Base-by-base conservation (phyloP, 2,888 invertebrate genomes). In the Perizoma flavofasciatum region DNA sequence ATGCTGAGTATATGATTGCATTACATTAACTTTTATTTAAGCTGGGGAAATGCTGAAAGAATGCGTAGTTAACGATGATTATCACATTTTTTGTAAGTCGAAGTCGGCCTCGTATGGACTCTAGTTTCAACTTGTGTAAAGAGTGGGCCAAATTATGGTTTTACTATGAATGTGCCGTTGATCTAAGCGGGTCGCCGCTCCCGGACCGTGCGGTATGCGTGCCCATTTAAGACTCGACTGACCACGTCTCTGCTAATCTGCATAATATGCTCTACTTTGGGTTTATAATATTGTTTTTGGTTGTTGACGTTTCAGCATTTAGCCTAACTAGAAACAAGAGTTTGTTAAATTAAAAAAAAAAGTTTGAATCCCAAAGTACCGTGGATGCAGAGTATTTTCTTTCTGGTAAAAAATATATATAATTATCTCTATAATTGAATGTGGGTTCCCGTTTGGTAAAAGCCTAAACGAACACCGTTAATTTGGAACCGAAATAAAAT, bases 141-240 rank as follows among this genome's bases (percentile, higher is more conserved):
- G 47, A 43, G 48, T 45, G 9, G 39, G 22, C n/a, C 45, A 56
- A 55, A 41, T 54, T 35, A 54, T 55, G 11, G 50, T 67, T 62
- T 68, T 68, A 60, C 65, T 37, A 64, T 63, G 58, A 66, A 63
- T 63, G 55, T 66, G 60, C 48, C 66, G 66, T 71, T 69, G 69
- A 68, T 75, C 64, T 67, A 72, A 77, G 73, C 69, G 69, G 71
- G 74, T 60, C 74, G 58, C 65, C 33, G 63, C 65, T 59, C 55
- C 65, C 65, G 65, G 65, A 59, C 60, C 67, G 74, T 72, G 74
- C 72, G 74, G 71, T 75, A 73, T 72, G 75, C 66, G 61, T 69
- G 73, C 46, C 66, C 71, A 79, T 72, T 76, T 79, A 67, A 63
- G 55, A 65, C 66, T 63, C 62, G 64, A 66, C 65, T 68, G 64